phyloP scores from a whole-genome alignment of 1,140 invertebrate species.

The Drosophila jambulina region DNA sequence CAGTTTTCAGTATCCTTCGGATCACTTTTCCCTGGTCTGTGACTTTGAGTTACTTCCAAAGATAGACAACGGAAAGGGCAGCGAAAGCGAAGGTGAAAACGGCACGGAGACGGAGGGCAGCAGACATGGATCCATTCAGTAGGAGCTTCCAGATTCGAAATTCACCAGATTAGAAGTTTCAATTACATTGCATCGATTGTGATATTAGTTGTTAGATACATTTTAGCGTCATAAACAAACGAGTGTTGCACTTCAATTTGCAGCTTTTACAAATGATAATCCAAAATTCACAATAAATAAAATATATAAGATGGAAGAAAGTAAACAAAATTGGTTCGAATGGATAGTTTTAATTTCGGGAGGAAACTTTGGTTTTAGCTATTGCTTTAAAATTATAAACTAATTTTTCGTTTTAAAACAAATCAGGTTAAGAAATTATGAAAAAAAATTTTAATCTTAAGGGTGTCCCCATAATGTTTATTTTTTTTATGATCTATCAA shows the following conservation, averaged over 20 bases:
- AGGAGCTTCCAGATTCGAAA: constrained; percentile 28
- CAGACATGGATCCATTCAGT: constrained; percentile 54
- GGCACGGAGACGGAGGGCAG: constrained; percentile 9
- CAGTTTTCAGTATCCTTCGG: constrained; percentile 90
- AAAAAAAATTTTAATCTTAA: not conserved
- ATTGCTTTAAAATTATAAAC: not conserved
- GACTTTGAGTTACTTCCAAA: constrained; percentile 87
- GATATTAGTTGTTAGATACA: constrained; percentile 84
- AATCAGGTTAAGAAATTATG: not conserved
- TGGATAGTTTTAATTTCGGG: not conserved
- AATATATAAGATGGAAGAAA: constrained; percentile 48
- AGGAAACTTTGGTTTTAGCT: not conserved
- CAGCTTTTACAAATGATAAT: constrained; percentile 54
- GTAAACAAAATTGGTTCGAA: not conserved
- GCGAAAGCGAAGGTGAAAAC: constrained; percentile 23
- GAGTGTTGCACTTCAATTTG: constrained; percentile 52
- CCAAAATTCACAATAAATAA: constrained; percentile 68
- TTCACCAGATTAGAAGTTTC: constrained; percentile 52
- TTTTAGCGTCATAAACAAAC: constrained; percentile 67
- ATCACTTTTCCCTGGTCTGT: constrained; percentile 92
- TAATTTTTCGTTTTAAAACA: not conserved
- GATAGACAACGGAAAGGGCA: constrained; percentile 10
- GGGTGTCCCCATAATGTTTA: not conserved
- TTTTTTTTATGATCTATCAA: not conserved
- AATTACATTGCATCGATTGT: constrained; percentile 82